Evolutionary conservation across 1,140 invertebrate genomes (phyloP), one percentile per base, ranked within the genome.

Genomic region (Rhagoletis zephyria): DNA sequence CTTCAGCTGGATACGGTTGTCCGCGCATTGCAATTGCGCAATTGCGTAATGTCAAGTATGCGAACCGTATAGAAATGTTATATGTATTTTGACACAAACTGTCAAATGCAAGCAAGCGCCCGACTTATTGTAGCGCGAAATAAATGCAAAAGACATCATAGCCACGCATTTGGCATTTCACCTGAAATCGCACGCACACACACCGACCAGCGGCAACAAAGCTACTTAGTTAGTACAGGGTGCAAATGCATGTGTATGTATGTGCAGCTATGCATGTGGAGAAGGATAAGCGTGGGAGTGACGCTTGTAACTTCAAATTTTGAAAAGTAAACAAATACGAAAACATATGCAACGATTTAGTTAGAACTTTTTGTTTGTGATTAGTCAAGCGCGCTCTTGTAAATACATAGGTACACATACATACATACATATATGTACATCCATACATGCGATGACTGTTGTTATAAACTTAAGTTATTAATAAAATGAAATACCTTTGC

Each of bases 271-370:
- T n/a, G 12, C 42, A 40, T 81, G 30, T 56, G 16, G 51, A 56
- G 5, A 19, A 9, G 14, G 12, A 63, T 30, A n/a, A 85, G 81
- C 59, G 85, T 63, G 60, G 63, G 40, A 86, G 85, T 45, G 85
- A 86, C 42, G 10, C 42, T 48, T 40, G 63, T 60, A 65, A 16
- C 16, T 12, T 14, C 56, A 45, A 16, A 65, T 60, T 65, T 86
- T 40, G 63, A 86, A 86, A 86, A 51, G 74, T 81, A 81, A 81
- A 63, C 85, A 86, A 63, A 86, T 86, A 61, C 30, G 30, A 63
- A 63, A n/a, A 30, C 48, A 56, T 16, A 19, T 56, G 45, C 74
- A 56, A 56, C 4, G 1, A 59, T 19, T 16, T 63, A 63, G n/a
- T 4, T 63, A 63, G 16, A 63, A 14, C 30, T 7, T 56, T 12